Evolutionary conservation across 2,888 invertebrate species (phyloP).

Genomic region (Macrophya alboannulata): DNA sequence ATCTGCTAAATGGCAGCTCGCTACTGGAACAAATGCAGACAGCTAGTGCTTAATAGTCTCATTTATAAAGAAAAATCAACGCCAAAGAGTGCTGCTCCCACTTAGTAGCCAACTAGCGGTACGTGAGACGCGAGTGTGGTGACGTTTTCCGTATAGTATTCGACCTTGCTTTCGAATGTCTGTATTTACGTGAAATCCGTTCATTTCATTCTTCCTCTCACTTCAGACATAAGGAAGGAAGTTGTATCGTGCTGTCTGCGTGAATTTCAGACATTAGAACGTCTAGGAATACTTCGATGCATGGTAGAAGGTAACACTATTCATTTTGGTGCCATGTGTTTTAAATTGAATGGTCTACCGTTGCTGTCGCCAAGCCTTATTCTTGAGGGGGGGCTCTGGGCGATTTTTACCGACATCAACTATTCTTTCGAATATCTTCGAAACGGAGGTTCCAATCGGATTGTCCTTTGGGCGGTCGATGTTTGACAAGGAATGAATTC

Average conservation of each 20-base stretch:
- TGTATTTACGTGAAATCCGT: background rate
- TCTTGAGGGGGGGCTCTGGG: too few relatives aligned
- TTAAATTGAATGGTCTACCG: background rate
- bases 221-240: too few relatives aligned
- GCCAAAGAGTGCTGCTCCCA: background rate
- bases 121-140: background rate
- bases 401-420: too few relatives aligned
- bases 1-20: background rate
- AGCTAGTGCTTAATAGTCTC: background rate
- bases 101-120: background rate
- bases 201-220: background rate
- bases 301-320: too few relatives aligned
- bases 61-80: background rate
- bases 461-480: too few relatives aligned
- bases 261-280: too few relatives aligned
- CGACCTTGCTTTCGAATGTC: background rate
- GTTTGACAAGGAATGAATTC: too few relatives aligned
- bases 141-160: background rate
- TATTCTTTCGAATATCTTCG: too few relatives aligned
- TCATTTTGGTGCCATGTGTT: too few relatives aligned
- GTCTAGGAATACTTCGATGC: too few relatives aligned
- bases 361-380: background rate
- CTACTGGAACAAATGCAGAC: background rate
- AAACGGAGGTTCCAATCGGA: too few relatives aligned
- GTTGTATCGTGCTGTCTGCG: too few relatives aligned